These are phyloP conservation scores for Lydus trimaculatus DNA, from an alignment of 2,888 invertebrate genomes.

Conservation along the genomic window DNA sequence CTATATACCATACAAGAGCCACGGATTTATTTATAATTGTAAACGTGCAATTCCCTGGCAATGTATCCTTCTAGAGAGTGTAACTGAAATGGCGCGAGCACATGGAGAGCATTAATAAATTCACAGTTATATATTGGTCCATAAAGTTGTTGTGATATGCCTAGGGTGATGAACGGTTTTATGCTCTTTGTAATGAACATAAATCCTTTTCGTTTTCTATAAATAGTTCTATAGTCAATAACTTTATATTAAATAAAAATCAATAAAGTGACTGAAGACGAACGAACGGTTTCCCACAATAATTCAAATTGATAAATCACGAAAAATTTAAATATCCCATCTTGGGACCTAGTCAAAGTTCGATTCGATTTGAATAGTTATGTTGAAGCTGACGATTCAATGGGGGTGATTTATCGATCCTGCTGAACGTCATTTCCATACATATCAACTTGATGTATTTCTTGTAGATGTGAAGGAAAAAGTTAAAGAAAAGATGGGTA, in stretches of 20 bases:
- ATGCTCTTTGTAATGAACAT: slow-evolving; percentile 44
- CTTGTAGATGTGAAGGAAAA: background rate
- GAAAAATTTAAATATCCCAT: background rate
- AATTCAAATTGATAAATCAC: background rate
- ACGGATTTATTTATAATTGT: slow-evolving; percentile 29
- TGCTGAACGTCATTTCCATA: background rate
- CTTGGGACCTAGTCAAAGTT: background rate
- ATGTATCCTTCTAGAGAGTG: slow-evolving; percentile 34
- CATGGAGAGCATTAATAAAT: slow-evolving; percentile 45
- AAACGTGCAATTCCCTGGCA: slow-evolving; percentile 23
- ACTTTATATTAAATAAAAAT: background rate
- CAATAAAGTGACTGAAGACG: background rate
- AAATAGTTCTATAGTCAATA: slow-evolving; percentile 20
- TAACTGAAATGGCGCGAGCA: slow-evolving; percentile 38
- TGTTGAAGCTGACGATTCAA: background rate
- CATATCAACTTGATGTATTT: background rate
- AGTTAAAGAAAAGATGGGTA: background rate
- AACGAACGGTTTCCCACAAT: background rate
- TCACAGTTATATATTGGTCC: slow-evolving; percentile 47
- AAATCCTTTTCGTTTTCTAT: slow-evolving; percentile 37
- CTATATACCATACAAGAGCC: background rate
- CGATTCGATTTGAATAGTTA: slow-evolving; percentile 4
- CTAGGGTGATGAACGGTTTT: slow-evolving; percentile 47
- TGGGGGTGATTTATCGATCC: background rate
- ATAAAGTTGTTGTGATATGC: slow-evolving; percentile 46